These are phyloP conservation scores for Chelonoidis abingdonii DNA, from an alignment of 2,113 vertebrate species.

Conservation along the genomic window DNA sequence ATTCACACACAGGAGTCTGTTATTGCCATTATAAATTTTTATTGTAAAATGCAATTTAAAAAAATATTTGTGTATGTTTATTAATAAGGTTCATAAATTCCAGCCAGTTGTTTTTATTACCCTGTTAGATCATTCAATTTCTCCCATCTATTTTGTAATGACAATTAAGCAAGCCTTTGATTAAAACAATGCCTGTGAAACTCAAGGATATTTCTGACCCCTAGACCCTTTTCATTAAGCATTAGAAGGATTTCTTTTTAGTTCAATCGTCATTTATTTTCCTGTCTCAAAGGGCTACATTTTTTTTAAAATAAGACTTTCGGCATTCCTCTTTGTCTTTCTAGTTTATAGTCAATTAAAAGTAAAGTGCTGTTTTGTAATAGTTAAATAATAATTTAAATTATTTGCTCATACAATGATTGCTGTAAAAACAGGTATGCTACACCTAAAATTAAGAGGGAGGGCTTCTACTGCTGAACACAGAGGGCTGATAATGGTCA, in stretches of 20 bases:
- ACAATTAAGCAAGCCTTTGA: background rate
- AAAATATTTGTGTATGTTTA: background rate
- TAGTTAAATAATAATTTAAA: background rate
- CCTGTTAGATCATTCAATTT: background rate
- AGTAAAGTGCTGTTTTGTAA: background rate
- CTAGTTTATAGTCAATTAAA: background rate
- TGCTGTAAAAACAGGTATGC: background rate
- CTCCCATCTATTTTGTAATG: background rate
- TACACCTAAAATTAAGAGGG: background rate
- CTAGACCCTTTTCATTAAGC: background rate
- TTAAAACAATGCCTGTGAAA: background rate
- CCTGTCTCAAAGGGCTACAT: background rate
- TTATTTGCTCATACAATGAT: background rate
- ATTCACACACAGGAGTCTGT: background rate
- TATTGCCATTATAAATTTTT: constrained; percentile 16
- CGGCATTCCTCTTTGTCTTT: background rate
- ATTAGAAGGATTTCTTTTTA: background rate
- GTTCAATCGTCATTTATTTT: background rate
- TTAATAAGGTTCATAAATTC: constrained; percentile 3
- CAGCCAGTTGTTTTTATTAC: background rate
- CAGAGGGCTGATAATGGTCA: background rate
- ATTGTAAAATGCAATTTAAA: background rate
- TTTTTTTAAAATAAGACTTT: background rate
- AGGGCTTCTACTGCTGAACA: background rate
- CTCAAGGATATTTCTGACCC: background rate